These are phyloP conservation scores for Oxyruncus cristatus DNA, from an alignment of 2,113 vertebrate genomes.

Conservation along the genomic window DNA sequence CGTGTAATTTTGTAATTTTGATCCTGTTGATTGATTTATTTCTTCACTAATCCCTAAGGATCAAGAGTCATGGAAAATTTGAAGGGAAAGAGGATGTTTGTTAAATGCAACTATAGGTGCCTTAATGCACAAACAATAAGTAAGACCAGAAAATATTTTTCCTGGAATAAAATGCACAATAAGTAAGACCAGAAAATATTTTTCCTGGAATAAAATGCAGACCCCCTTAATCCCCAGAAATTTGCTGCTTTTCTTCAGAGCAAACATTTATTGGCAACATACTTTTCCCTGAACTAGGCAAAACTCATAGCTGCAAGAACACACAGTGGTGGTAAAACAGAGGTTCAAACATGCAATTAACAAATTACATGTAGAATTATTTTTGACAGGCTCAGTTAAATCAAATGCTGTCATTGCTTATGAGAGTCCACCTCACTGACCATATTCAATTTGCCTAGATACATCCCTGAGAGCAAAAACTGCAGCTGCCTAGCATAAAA, in stretches of 20 bases:
- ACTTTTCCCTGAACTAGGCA: not conserved
- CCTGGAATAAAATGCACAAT: not conserved
- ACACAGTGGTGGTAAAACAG: not conserved
- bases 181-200: not conserved
- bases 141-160: not conserved
- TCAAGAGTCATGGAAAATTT: not conserved
- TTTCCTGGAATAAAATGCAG: not conserved
- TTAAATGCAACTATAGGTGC: not conserved
- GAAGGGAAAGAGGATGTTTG: not conserved
- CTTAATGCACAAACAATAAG: not conserved
- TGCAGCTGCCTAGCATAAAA: not conserved
- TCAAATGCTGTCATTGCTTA: not conserved
- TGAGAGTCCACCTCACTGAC: not conserved
- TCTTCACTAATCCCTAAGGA: not conserved
- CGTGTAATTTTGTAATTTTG: not conserved
- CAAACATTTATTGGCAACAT: not conserved
- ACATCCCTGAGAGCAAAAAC: not conserved
- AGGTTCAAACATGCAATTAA: not conserved
- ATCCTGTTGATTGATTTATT: not conserved
- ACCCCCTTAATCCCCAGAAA: not conserved
- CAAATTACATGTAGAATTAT: not conserved
- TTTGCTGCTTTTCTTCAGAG: not conserved
- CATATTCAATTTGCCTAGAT: not conserved
- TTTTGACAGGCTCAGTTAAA: not conserved
- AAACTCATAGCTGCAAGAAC: not conserved